Evolutionary conservation across 2,888 invertebrate species (phyloP), one percentile per base, ranked within the genome.

Genomic region (Chloroclysta siterata): DNA sequence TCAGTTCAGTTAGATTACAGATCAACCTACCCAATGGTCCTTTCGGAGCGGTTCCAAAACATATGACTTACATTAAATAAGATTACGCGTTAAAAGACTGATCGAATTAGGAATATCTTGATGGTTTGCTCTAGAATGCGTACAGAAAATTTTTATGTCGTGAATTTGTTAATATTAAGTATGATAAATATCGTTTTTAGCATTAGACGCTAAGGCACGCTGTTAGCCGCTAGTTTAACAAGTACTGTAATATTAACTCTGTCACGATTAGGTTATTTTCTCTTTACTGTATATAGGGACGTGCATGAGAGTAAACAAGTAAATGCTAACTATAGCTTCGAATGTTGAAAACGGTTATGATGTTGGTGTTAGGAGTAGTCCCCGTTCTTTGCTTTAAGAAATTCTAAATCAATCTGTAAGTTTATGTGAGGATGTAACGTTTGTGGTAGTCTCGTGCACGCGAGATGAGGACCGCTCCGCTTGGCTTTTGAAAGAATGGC

Each of bases 1-100:
- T 65, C 22, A 52, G 53, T 44, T 65, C 22, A 52, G 53, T 70
- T 59, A 59, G 62, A 55, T 50, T 60, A 68, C 69, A 65, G 58
- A 62, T 58, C 63, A 57, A 61, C 66, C 65, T 60, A 60, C 53
- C 66, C 63, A 54, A 54, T 57, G 72, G 72, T 74, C 74, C 79
- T 72, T 75, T 70, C 78, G 83, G 78, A 80, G 77, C 79, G 80
- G 72, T 73, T 74, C 72, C 75, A 74, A 74, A 76, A 78, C 81
- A 76, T 73, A 71, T 74, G 68, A 72, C 65, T 76, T 79, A 78
- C 75, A 76, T 81, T 76, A 79, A 76, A 79, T 81, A 78, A 79
- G 77, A 80, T 80, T 77, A 81, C 80, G 80, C 81, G 79, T 80
- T 78, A 79, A 79, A 81, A 81, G 81, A 81, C 81, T 81, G 81